Evolutionary conservation across 2,797 vertebrate genomes (phyloP).

Genomic region (Clarias pachynema): DNA sequence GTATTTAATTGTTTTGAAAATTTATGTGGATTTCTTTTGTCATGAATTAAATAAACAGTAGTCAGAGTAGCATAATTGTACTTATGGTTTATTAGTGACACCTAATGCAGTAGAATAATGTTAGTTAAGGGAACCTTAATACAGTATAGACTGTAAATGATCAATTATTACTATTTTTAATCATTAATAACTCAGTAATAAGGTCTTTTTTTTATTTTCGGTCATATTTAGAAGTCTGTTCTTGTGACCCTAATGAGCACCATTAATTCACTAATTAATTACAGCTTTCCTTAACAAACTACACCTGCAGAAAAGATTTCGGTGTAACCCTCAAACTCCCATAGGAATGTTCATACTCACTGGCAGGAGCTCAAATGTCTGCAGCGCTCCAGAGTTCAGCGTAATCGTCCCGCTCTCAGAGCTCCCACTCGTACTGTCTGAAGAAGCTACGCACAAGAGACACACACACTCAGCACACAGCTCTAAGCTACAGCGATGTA

Average conservation of each 20-base stretch:
- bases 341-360: conserved; percentile 74
- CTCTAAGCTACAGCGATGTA: not conserved
- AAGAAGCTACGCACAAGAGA: not conserved
- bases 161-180: too few species aligned
- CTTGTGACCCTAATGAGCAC: not conserved
- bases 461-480: not conserved
- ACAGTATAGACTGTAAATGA: too few species aligned
- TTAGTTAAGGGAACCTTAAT: too few species aligned
- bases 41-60: too few species aligned
- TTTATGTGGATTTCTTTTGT: too few species aligned
- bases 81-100: too few species aligned
- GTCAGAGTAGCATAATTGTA: too few species aligned
- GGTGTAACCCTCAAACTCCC: not conserved
- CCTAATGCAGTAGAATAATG: too few species aligned
- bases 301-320: not conserved
- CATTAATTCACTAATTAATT: not conserved
- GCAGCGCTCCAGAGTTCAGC: conserved; percentile 89
- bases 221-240: not conserved
- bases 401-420: conserved; percentile 91
- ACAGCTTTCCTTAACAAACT: not conserved
- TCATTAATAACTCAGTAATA: too few species aligned
- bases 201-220: not conserved
- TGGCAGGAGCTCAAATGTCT: conserved; percentile 97
- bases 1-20: too few species aligned
- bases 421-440: conserved; percentile 31